Evolutionary conservation across 2,888 invertebrate species (phyloP), one percentile per base, ranked within the genome.

Genomic region (Volucella zonaria): DNA sequence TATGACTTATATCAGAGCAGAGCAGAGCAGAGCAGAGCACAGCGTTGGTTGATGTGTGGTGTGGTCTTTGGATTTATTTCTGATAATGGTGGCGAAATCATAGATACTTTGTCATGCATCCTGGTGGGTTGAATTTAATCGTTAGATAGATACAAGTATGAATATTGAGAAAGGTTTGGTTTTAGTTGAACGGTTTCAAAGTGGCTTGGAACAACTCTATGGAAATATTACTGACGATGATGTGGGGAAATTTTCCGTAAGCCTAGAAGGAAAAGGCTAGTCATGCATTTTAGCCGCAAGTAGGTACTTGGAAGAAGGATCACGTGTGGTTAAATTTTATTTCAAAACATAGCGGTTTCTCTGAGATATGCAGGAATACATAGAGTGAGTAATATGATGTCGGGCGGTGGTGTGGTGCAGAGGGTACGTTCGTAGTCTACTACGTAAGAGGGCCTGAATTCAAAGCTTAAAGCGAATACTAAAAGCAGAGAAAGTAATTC

Each of bases 11-110:
- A 80, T 75, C 80, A 70, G 47, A 67, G 52, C 43, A 40, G 64
- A 45, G 12, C 80, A 70, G 47, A 67, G 52, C 43, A 40, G 64
- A 45, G 12, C 31, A 31, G 6, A 31, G 31, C 6, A 31, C 43
- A 31, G 58, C 38, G 31, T 51, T 74, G 75, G 81, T 71, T 71
- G 80, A 76, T 83, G 83, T 64, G 81, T 71, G 80, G 71, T 83
- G 83, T 64, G 81, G 83, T 85, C 71, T 85, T 70, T 56, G 38
- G 81, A 45, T 23, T 62, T 70, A 51, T 59, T 64, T 75, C 51
- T 23, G 51, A 70, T 75, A 64, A 51, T 75, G 38, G 71, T 70
- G 70, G 38, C 49, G 74, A 79, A 71, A 75, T 75, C 45, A 51
- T 58, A 59, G 51, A 49, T 58, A 59, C 52, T 66, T 61, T 71